A percentile compares a stretch with the other conserved stretches of the same genome.
phyloP scores from a whole-genome alignment of 2,888 invertebrate species.

The Deladenus siricidicola region DNA sequence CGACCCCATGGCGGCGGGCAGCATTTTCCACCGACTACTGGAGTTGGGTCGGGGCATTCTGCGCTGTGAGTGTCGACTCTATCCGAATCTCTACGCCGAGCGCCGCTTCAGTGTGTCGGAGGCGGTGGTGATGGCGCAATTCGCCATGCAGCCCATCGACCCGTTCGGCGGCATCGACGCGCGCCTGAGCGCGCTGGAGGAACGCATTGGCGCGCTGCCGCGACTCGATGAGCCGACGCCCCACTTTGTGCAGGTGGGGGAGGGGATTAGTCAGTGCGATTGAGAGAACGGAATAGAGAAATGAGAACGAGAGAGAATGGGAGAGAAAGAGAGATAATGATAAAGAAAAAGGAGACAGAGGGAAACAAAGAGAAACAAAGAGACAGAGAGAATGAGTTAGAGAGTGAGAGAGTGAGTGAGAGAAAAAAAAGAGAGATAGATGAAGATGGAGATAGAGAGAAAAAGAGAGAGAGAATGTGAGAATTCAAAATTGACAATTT shows the following conservation, averaged over 20 bases:
- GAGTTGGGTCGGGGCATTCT: constrained; percentile 17
- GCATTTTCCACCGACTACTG: constrained; percentile 11
- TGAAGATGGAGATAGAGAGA: too few relatives aligned
- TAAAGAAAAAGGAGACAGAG: too few relatives aligned
- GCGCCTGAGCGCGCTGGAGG: constrained; percentile 2
- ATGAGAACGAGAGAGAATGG: too few relatives aligned
- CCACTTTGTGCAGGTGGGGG: not conserved
- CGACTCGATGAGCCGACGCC: not conserved
- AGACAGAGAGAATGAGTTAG: too few relatives aligned
- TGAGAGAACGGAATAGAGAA: too few relatives aligned
- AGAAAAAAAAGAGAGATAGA: too few relatives aligned
- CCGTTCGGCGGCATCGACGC: constrained; percentile 17
- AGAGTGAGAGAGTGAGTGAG: too few relatives aligned
- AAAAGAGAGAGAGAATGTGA: too few relatives aligned
- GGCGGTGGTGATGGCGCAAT: constrained; percentile 12
- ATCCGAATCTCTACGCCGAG: constrained; percentile 24
- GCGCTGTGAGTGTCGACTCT: constrained; percentile 22
- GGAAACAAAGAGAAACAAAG: too few relatives aligned
- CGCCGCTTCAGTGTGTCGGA: constrained; percentile 13
- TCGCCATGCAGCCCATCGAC: constrained; percentile 6
- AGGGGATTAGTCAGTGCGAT: too few relatives aligned
- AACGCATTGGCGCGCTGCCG: not conserved
- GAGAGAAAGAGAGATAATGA: too few relatives aligned
- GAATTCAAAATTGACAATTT: too few relatives aligned
- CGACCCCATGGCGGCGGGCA: constrained; percentile 12